Evolutionary conservation across 2,113 vertebrate species (phyloP).

Genomic region (Cochlearius cochlearius): DNA sequence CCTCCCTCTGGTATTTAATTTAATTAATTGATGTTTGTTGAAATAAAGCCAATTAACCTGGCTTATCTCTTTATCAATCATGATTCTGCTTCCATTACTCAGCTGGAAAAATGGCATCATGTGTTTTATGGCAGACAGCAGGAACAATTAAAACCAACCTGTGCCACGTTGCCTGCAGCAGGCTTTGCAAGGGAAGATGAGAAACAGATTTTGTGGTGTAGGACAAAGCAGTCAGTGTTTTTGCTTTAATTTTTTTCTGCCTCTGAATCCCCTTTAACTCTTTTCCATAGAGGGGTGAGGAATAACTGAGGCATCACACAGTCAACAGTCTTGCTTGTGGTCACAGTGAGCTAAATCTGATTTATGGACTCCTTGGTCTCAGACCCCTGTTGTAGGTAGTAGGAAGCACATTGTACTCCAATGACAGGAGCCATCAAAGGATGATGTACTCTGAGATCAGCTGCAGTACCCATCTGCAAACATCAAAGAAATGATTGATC

Average conservation of each 20-base stretch:
- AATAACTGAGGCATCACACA: not conserved
- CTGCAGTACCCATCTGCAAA: not conserved
- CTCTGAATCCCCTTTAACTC: not conserved
- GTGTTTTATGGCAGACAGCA: constrained; percentile 37
- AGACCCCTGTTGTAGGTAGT: not conserved
- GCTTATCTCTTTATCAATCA: constrained; percentile 60
- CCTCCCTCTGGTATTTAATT: constrained; percentile 46
- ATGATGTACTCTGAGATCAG: not conserved
- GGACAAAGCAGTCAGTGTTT: not conserved
- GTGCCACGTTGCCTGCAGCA: not conserved
- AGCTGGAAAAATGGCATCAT: constrained; percentile 18
- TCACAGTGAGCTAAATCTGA: not conserved
- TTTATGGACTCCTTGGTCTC: not conserved
- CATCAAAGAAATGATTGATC: not conserved
- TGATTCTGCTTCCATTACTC: constrained; percentile 27
- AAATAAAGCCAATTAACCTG: constrained; percentile 65
- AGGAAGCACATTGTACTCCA: not conserved
- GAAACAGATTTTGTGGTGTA: not conserved
- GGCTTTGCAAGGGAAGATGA: not conserved
- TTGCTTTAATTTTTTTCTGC: not conserved
- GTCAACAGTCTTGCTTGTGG: not conserved
- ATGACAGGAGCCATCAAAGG: not conserved
- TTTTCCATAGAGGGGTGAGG: not conserved
- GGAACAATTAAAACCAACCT: constrained; percentile 37
- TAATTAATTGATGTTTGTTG: constrained; percentile 66